Evolutionary conservation across 1,140 invertebrate genomes (phyloP).

Genomic region (Microplitis demolitor): DNA sequence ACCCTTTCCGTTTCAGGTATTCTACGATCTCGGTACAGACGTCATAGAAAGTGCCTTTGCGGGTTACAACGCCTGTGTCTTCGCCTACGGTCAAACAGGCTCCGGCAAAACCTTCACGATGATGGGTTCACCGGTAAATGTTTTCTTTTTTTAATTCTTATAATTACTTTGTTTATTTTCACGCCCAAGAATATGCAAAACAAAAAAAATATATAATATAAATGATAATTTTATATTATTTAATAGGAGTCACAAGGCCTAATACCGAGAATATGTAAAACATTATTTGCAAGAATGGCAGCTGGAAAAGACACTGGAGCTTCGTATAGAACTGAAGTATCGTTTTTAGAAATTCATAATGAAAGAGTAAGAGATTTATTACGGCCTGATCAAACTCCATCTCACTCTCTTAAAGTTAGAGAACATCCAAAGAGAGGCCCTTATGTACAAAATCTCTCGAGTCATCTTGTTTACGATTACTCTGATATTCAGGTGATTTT

Average conservation of each 20-base stretch:
- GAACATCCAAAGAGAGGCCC: slow-evolving; percentile 92
- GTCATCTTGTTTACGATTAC: slow-evolving; percentile 85
- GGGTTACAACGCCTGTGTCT: slow-evolving; percentile 97
- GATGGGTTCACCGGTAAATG: slow-evolving; percentile 85
- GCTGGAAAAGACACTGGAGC: slow-evolving; percentile 80
- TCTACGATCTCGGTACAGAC: slow-evolving; percentile 85
- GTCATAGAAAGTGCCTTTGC: slow-evolving; percentile 93
- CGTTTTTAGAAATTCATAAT: slow-evolving; percentile 92
- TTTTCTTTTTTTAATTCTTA: background rate
- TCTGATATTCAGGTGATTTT: slow-evolving; percentile 75
- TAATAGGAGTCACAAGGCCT: slow-evolving; percentile 78
- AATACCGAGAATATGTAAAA: slow-evolving; percentile 86
- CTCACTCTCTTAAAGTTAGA: slow-evolving; percentile 80
- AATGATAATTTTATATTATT: slow-evolving; percentile 2
- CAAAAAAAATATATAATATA: background rate
- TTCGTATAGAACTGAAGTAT: slow-evolving; percentile 82
- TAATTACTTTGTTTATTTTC: slow-evolving; percentile 4
- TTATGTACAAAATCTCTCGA: slow-evolving; percentile 90
- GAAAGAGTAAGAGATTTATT: slow-evolving; percentile 88
- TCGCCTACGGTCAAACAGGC: slow-evolving; percentile 94
- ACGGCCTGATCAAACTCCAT: slow-evolving; percentile 68
- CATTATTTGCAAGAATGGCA: slow-evolving; percentile 75
- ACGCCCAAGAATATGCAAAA: background rate
- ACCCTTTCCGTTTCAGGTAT: slow-evolving; percentile 67
- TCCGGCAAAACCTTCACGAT: slow-evolving; percentile 98